Percentiles rank a stretch among this genome's conserved stretches.
Conservation (phyloP, 2,797 vertebrate species). For the Artibeus jamaicensis region DNA sequence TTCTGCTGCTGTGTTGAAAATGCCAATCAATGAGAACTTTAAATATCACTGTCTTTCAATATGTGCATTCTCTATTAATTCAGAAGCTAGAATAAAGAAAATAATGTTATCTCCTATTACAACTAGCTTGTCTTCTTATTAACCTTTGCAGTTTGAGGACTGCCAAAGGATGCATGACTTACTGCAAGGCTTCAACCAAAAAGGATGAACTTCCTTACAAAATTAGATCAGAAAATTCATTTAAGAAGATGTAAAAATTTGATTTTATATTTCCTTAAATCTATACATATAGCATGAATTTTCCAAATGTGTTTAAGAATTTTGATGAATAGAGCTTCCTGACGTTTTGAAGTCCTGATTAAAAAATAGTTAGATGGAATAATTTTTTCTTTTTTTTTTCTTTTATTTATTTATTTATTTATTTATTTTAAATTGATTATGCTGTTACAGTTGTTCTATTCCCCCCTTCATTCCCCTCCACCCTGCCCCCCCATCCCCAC, state of each 20-base stretch:
- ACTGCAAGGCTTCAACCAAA: not conserved
- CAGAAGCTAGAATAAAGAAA: not conserved
- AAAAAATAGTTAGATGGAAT: not conserved
- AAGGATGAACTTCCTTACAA: not conserved
- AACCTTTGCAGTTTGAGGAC: not conserved
- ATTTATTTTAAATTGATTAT: too few relatives aligned
- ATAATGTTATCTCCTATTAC: not conserved
- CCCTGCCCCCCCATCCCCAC: too few relatives aligned
- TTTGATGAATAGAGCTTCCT: not conserved
- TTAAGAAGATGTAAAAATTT: slow-evolving; percentile 2
- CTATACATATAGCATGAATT: not conserved
- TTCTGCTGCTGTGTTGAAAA: not conserved
- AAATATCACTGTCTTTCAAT: not conserved
- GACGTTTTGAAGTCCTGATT: not conserved
- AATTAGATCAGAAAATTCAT: not conserved
- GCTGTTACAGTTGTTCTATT: too few relatives aligned
- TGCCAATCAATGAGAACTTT: not conserved
- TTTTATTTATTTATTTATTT: too few relatives aligned
- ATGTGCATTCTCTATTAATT: not conserved
- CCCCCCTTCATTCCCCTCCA: too few relatives aligned
- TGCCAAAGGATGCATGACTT: not conserved
- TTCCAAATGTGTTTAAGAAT: not conserved
- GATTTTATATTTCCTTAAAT: not conserved
- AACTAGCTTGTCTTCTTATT: not conserved
- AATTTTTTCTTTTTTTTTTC: too few relatives aligned